Evolutionary conservation across 2,888 invertebrate genomes (phyloP), one percentile per base, ranked within the genome.

Genomic region (Agrochola circellaris): DNA sequence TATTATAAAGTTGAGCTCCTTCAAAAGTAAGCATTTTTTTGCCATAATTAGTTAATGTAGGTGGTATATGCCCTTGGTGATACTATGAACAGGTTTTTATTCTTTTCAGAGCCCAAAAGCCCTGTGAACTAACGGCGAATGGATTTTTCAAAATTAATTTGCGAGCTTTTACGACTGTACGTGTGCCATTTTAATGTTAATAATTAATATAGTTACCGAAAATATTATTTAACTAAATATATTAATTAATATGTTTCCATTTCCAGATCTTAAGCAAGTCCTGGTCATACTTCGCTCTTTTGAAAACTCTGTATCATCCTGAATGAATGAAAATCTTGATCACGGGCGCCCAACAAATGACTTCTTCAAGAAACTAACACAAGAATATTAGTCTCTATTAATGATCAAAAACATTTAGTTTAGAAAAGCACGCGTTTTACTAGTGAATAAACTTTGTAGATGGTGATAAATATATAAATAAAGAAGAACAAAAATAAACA

Each of bases 221-320:
- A n/a, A 3, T 38, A 48, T 23, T 60, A 77, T 30, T n/a, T 20
- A 9, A 13, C 7, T 62, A 15, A 58, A 42, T 2, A 42, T n/a
- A 17, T 51, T 56, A 7, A 54, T 23, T 15, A 0, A 8, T 42
- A 34, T 1, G 3, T 56, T 56, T 4, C 0, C 0, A 13, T 71
- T 84, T 84, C 72, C 79, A 84, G 86, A 86, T 87, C 65, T 42
- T 87, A 30, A 84, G 84, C 72, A 79, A 75, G 0, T 82, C 87
- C 6, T 88, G 86, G 87, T 88, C 87, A 17, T 88, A 88, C 48
- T 88, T 88, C 38, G 84, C 84, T 13, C 75, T 88, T 11, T 48
- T 86, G 58, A 75, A 75, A 48, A 86, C 86, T 7, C 75, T 83
- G 73, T 84, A 86, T 73, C 54, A 78, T 3, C 68, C 78, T 8